Evolutionary conservation across 2,888 invertebrate species (phyloP), one percentile per base, ranked within the genome.

Genomic region (Watsonalla binaria): DNA sequence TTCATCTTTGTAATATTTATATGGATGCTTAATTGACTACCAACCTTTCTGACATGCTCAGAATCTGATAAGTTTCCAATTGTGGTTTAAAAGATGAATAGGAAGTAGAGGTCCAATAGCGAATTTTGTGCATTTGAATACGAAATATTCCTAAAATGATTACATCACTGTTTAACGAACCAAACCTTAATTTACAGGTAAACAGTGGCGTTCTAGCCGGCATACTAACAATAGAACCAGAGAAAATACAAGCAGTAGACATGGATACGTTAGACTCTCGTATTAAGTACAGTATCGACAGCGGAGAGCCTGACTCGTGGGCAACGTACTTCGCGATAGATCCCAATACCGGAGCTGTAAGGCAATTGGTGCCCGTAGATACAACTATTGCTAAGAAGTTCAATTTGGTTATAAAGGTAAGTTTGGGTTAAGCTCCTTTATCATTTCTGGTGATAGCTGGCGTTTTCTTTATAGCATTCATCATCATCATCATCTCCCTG

Each of bases 231-330:
- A 94, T 97, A 15, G 93, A 94, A 39, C 97, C 97, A 0, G 97
- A 97, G 76, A 95, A 96, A 77, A 96, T 98, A 58, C 96, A 96
- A 84, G 97, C 97, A 0, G 94, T 96, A 0, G 97, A 98, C 81
- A 95, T 96, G 93, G 97, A 97, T 74, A 96, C 97, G 0, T 92
- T 97, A 47, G 95, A 96, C 73, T 94, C 96, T 0, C 94, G 95
- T 0, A 96, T 98, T 58, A 92, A 92, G 52, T 97, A 97, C 79
- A 94, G 93, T 54, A 96, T 97, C 72, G 92, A 95, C 11, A 95
- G 94, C 61, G 97, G 97, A 0, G 94, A 93, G 62, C 97, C 97
- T 0, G 91, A 93, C 7, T 93, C 93, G 55, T 98, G 95, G 88
- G 86, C 92, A 0, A 95, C 95, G 9, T 97, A 95, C 81, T 97